A percentile compares a stretch with the other conserved stretches of the same genome.
phyloP scores from a whole-genome alignment of 2,888 invertebrate species.

The Watsonalla binaria region DNA sequence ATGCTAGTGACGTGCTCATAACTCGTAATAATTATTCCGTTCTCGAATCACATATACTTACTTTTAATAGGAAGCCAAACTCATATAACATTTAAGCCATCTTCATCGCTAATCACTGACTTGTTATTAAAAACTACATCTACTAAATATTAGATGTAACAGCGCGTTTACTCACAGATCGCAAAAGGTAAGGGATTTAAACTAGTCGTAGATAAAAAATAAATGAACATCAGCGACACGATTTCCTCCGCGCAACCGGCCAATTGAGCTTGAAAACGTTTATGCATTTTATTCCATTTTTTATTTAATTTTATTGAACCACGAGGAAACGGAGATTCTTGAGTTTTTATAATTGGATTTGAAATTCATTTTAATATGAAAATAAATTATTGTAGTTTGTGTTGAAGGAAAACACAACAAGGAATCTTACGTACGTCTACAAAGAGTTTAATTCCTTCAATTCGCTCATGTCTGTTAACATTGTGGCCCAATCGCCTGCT shows the following conservation, averaged over 20 bases:
- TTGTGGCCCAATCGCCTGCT: too few species aligned
- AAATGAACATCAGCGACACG: slow-evolving; percentile 35
- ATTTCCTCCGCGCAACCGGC: slow-evolving; percentile 40
- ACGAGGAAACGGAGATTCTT: slow-evolving; percentile 33
- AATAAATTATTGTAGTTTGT: background rate
- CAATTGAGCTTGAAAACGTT: slow-evolving; percentile 44
- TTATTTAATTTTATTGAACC: slow-evolving; percentile 27
- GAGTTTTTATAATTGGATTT: slow-evolving; percentile 39
- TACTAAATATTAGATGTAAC: background rate
- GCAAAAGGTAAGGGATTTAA: slow-evolving; percentile 3
- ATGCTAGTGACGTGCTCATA: too few species aligned
- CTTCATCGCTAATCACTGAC: too few species aligned
- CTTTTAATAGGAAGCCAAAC: too few species aligned
- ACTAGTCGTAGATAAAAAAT: slow-evolving; percentile 26
- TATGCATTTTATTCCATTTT: slow-evolving; percentile 38
- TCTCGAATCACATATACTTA: too few species aligned
- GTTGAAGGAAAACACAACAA: too few species aligned
- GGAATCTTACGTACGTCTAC: too few species aligned
- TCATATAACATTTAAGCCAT: too few species aligned
- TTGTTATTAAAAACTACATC: background rate
- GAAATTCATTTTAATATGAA: slow-evolving; percentile 29
- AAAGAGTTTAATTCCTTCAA: too few species aligned
- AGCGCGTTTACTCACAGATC: slow-evolving; percentile 5
- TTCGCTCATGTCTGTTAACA: too few species aligned
- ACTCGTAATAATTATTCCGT: too few species aligned